phyloP scores from a whole-genome alignment of 2,797 vertebrate species.

The Eleutherodactylus coqui region DNA sequence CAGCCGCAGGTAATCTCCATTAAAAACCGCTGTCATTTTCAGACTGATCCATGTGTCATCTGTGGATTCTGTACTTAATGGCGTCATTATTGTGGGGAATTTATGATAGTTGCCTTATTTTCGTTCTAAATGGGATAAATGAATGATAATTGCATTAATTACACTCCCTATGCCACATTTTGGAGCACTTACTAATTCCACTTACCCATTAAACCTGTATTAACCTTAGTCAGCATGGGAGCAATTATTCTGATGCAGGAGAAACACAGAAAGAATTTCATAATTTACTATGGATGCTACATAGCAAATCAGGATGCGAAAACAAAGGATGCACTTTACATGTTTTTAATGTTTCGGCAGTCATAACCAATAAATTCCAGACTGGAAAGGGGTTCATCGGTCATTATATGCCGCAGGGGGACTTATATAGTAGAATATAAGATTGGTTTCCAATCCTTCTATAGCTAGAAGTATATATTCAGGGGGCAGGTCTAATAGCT shows the following conservation, averaged over 20 bases:
- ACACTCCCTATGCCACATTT: constrained; percentile 38
- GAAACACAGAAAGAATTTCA: not conserved
- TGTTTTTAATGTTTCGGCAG: not conserved
- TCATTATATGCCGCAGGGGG: not conserved
- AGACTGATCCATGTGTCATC: constrained; percentile 19
- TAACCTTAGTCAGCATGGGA: constrained; percentile 43
- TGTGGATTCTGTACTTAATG: constrained; percentile 32
- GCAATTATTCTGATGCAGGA: constrained; percentile 30
- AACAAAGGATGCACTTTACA: not conserved
- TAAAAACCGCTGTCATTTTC: constrained; percentile 31
- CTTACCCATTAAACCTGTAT: constrained; percentile 40
- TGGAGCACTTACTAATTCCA: constrained; percentile 21
- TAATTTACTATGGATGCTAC: not conserved
- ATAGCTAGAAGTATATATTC: no score
- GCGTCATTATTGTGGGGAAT: not conserved
- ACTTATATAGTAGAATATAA: not conserved
- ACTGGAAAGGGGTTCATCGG: not conserved
- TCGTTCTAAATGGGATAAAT: constrained; percentile 56
- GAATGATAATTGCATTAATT: constrained; percentile 59
- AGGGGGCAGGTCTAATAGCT: no score
- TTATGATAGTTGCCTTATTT: constrained; percentile 45
- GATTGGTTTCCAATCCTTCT: not conserved
- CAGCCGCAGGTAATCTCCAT: constrained; percentile 23
- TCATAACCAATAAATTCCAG: not conserved
- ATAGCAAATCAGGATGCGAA: not conserved